Percentiles rank a stretch among this genome's conserved stretches.
Conservation (phyloP, 2,113 vertebrate genomes). For the Pipa parva region DNA sequence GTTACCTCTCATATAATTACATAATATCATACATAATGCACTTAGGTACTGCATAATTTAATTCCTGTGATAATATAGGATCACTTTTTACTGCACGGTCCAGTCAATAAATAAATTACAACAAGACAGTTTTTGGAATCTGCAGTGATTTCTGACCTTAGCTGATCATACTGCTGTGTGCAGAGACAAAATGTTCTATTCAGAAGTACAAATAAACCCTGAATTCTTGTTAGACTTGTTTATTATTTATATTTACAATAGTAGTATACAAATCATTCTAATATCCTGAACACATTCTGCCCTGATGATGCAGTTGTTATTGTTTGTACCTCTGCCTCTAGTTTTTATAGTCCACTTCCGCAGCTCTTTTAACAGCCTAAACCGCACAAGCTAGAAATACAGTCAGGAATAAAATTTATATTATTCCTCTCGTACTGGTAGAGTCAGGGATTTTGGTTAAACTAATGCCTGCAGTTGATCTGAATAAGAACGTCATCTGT, state of each 20-base stretch:
- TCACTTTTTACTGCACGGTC: too few species aligned
- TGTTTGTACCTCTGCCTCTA: background rate
- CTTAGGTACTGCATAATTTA: too few species aligned
- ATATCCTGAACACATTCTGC: too few species aligned
- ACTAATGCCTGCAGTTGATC: conserved; percentile 38
- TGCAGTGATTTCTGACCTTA: background rate
- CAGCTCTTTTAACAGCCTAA: background rate
- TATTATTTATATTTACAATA: too few species aligned
- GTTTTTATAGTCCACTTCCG: background rate
- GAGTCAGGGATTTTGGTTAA: conserved; percentile 36
- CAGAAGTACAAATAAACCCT: background rate
- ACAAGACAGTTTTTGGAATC: too few species aligned
- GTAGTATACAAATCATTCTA: too few species aligned
- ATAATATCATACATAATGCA: too few species aligned
- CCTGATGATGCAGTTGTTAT: background rate
- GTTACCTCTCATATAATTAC: too few species aligned
- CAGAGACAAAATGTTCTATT: background rate
- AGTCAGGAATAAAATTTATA: conserved; percentile 19
- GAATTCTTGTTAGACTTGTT: background rate
- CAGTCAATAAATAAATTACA: too few species aligned
- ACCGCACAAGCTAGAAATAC: conserved; percentile 12
- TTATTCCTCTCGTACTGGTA: conserved; percentile 19
- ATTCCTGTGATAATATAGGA: too few species aligned
- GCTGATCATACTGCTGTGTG: background rate
- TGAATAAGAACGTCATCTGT: conserved; percentile 39